Percentiles rank a stretch among this genome's conserved stretches.
phyloP scores from a whole-genome alignment of 2,113 vertebrate genomes.

The Progne subis region DNA sequence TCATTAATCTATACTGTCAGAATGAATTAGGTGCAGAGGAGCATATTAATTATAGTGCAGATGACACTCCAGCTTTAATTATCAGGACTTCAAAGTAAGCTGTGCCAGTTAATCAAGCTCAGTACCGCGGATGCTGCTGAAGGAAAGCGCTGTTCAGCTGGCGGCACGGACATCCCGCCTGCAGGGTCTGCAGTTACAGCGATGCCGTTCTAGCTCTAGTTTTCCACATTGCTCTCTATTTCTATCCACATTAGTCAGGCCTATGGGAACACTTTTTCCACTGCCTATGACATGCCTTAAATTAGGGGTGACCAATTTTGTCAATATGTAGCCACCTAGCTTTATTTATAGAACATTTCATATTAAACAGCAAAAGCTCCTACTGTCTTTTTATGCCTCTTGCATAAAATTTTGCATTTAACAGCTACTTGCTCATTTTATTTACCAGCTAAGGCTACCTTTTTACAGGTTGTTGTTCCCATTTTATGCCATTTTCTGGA shows the following conservation, averaged over 20 bases:
- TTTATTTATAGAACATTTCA: slow-evolving; percentile 51
- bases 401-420: slow-evolving; percentile 27
- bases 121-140: neutral
- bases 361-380: slow-evolving; percentile 27
- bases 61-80: slow-evolving; percentile 44
- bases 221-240: slow-evolving; percentile 7
- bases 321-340: neutral
- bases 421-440: slow-evolving; percentile 55
- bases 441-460: neutral
- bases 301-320: slow-evolving; percentile 31
- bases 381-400: slow-evolving; percentile 21
- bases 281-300: slow-evolving; percentile 2
- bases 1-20: slow-evolving; percentile 58
- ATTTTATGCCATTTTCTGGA: slow-evolving; percentile 44
- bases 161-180: neutral
- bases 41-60: slow-evolving; percentile 22
- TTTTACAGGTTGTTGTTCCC: slow-evolving; percentile 24
- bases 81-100: neutral
- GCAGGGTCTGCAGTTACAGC: neutral
- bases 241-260: slow-evolving; percentile 33
- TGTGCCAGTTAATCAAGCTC: neutral
- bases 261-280: slow-evolving; percentile 36
- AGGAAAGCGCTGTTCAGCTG: neutral
- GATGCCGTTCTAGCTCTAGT: neutral
- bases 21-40: slow-evolving; percentile 35